Conservation (phyloP, 2,888 invertebrate species). For the Geotrupes spiniger region DNA sequence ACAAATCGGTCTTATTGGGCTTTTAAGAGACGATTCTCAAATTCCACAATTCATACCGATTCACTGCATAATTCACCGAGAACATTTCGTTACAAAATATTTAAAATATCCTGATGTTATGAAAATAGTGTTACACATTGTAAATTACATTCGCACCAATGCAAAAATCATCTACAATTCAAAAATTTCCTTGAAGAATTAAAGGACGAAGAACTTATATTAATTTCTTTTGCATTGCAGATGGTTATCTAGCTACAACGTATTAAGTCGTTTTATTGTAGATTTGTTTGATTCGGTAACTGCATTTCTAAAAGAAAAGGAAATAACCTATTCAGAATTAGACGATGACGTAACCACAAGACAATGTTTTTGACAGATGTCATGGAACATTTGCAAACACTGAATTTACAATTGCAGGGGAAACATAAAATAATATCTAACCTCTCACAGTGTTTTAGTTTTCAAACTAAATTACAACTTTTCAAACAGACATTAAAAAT, state of each 20-base stretch:
- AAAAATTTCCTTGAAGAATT: slow-evolving; percentile 24
- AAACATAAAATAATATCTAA: slow-evolving; percentile 15
- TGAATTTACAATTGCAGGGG: slow-evolving; percentile 24
- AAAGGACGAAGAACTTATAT: slow-evolving; percentile 20
- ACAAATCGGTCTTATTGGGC: slow-evolving; percentile 21
- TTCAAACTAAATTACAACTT: slow-evolving; percentile 9
- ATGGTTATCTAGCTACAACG: slow-evolving; percentile 20
- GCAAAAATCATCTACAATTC: slow-evolving; percentile 24
- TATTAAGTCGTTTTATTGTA: slow-evolving; percentile 23
- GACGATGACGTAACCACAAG: slow-evolving; percentile 21
- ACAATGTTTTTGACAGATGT: slow-evolving; percentile 20
- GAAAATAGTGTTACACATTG: slow-evolving; percentile 23
- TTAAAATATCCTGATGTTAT: slow-evolving; percentile 21
- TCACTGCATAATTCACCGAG: too few species aligned
- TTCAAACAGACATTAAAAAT: too few species aligned
- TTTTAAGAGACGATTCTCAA: slow-evolving; percentile 11
- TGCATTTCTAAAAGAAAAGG: slow-evolving; percentile 25
- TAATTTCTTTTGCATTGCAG: slow-evolving; percentile 20
- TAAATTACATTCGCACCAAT: slow-evolving; percentile 23
- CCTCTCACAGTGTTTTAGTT: slow-evolving; percentile 10
- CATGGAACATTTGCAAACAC: slow-evolving; percentile 24
- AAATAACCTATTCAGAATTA: slow-evolving; percentile 26
- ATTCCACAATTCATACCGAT: too few species aligned
- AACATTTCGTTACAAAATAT: slow-evolving; percentile 21
- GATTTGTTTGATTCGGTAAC: slow-evolving; percentile 21